A percentile compares a stretch with the other conserved stretches of the same genome.
These are phyloP conservation scores for Chaenogobius annularis DNA, from an alignment of 2,113 vertebrate genomes.

Conservation along the genomic window DNA sequence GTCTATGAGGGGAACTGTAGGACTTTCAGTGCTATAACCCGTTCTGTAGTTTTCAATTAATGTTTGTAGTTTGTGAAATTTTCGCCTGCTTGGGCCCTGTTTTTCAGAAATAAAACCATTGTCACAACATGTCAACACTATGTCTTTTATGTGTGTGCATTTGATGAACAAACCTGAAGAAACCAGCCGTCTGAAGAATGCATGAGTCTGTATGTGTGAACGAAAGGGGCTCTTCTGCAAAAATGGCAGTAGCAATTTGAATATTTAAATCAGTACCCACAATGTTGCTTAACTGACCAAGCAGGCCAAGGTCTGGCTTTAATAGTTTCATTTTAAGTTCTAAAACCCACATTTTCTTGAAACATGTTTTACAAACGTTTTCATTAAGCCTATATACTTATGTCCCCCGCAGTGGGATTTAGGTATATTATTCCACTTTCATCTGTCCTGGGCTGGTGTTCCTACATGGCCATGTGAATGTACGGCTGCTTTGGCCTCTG, in stretches of 20 bases:
- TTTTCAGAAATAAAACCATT: neutral
- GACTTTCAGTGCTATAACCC: neutral
- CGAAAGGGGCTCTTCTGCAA: slow-evolving; percentile 62
- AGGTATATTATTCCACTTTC: no score
- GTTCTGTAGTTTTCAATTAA: slow-evolving; percentile 56
- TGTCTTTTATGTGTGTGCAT: neutral
- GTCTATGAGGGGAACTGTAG: slow-evolving; percentile 40
- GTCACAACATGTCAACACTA: neutral
- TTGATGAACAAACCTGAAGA: slow-evolving; percentile 42
- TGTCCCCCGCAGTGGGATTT: no score
- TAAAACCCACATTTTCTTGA: neutral
- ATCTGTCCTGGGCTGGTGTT: no score
- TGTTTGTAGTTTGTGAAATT: slow-evolving; percentile 50
- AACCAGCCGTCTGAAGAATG: slow-evolving; percentile 46
- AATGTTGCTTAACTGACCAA: neutral
- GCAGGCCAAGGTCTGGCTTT: neutral
- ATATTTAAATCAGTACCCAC: neutral
- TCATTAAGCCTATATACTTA: no score
- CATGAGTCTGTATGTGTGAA: slow-evolving; percentile 63
- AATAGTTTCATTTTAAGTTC: neutral
- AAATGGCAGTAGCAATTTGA: neutral
- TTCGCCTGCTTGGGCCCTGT: slow-evolving; percentile 26
- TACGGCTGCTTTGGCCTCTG: no score
- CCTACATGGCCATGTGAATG: no score
- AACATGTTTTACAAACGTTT: neutral